Evolutionary conservation across 2,888 invertebrate genomes (phyloP).

Genomic region (Eupithecia centaureata): DNA sequence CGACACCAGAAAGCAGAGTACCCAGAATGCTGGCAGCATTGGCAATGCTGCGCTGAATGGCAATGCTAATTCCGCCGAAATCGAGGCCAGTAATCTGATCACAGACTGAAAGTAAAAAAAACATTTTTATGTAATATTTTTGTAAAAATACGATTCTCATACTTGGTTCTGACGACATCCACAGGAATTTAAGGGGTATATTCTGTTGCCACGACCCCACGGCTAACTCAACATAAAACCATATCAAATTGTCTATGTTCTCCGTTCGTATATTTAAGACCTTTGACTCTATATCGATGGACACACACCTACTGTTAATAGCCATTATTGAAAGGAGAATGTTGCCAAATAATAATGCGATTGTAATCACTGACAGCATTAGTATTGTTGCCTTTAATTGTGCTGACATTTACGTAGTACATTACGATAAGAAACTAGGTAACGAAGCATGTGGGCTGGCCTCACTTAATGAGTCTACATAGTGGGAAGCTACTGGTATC

Average conservation of each 20-base stretch:
- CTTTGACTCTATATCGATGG: conserved; percentile 59
- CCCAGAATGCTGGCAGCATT: no score
- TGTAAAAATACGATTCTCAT: no score
- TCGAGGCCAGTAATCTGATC: no score
- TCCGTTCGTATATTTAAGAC: conserved; percentile 44
- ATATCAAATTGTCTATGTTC: conserved; percentile 22
- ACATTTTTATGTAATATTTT: no score
- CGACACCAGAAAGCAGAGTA: no score
- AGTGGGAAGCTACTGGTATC: conserved; percentile 1
- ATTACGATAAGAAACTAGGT: conserved; percentile 14
- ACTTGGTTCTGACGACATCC: no score
- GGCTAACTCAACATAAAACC: conserved; percentile 25
- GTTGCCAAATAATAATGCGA: conserved; percentile 39
- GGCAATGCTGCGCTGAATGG: no score
- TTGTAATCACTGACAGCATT: conserved; percentile 37
- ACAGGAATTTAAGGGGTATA: no score
- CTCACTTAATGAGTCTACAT: conserved; percentile 2
- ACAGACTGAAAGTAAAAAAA: no score
- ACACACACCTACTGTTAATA: conserved; percentile 49
- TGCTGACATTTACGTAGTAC: conserved; percentile 32
- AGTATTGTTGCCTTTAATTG: conserved; percentile 36
- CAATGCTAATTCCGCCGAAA: no score
- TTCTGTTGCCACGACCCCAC: neutral
- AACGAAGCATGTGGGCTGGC: conserved; percentile 9
- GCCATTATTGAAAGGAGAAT: conserved; percentile 34